A percentile compares a stretch with the other conserved stretches of the same genome.
These are phyloP conservation scores for Nasonia oneida DNA, from an alignment of 2,888 invertebrate species.

Conservation along the genomic window DNA sequence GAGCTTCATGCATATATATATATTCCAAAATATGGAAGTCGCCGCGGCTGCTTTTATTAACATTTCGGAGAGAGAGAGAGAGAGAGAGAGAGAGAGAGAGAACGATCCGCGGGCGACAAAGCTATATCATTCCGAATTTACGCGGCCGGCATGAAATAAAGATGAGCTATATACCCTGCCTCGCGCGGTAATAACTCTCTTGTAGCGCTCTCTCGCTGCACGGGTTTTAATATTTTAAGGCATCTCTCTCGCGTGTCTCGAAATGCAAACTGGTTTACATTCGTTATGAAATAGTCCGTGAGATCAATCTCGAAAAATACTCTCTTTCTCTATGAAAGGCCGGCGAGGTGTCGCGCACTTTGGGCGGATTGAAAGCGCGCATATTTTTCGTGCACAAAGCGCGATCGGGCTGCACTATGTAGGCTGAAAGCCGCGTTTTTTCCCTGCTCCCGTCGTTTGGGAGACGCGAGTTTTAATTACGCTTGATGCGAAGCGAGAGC, in stretches of 20 bases:
- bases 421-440: background rate
- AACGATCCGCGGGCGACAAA: background rate
- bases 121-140: slow-evolving; percentile 14
- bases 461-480: slow-evolving; percentile 52
- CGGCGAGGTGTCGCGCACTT: no score
- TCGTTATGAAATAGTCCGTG: background rate
- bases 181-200: background rate
- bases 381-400: no score
- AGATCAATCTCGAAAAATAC: background rate
- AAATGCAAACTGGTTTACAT: background rate
- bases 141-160: background rate
- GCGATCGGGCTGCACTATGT: background rate
- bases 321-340: background rate
- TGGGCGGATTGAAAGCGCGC: no score
- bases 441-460: slow-evolving; percentile 13
- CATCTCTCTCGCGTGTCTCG: background rate
- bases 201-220: background rate
- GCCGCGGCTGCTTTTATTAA: background rate
- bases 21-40: no score
- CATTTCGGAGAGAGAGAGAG: background rate
- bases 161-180: background rate
- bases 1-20: no score
- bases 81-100: background rate
- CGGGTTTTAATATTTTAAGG: background rate
- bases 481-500: slow-evolving; percentile 37